Base-by-base conservation (phyloP, 2,888 invertebrate species). In the Drosophila kuntzei region DNA sequence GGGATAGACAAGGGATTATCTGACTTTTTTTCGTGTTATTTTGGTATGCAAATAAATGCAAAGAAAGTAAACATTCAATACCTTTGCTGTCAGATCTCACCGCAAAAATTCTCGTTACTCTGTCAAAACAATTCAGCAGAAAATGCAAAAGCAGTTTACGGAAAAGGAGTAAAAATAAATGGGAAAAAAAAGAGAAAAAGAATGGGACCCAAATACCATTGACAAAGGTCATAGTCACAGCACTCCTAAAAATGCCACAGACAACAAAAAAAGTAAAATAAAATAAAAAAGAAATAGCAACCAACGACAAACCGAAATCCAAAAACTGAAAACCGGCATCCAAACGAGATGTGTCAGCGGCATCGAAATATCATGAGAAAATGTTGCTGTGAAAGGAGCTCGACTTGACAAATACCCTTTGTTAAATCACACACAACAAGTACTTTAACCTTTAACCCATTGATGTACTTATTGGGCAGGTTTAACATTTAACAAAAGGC, bases 221-320 rank as follows among this genome's bases (percentile, higher is more conserved):
- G 88, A 82, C 80, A 83, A 83, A 83, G 83, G 83, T 83, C 83
- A 83, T 64, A 87, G 87, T 81, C 85, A 53, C 69, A 84, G 61
- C 67, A 61, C 37, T 59, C 60, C 73, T 57, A 63, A 72, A 76
- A 79, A 73, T 76, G 64, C 66, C 80, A 74, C 67, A 79, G 60
- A 59, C 51, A 66, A 57, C 41, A 58, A 39, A 46, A 60, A 63
- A 8, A 37, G n/a, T n/a, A n/a, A n/a, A n/a, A n/a, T n/a, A n/a
- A n/a, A n/a, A n/a, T 11, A 2, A 34, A 14, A 32, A 4, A 12
- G 12, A 16, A 59, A 44, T 46, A 46, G 55, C 63, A 83, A 65
- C 60, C 16, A 70, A 65, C 69, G 39, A 18, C 39, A 27, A 54
- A 57, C 57, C 49, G 39, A 65, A n/a, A n/a, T n/a, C n/a, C n/a